These are phyloP conservation scores for Condylostylus longicornis DNA, from an alignment of 1,140 invertebrate genomes.

Conservation along the genomic window DNA sequence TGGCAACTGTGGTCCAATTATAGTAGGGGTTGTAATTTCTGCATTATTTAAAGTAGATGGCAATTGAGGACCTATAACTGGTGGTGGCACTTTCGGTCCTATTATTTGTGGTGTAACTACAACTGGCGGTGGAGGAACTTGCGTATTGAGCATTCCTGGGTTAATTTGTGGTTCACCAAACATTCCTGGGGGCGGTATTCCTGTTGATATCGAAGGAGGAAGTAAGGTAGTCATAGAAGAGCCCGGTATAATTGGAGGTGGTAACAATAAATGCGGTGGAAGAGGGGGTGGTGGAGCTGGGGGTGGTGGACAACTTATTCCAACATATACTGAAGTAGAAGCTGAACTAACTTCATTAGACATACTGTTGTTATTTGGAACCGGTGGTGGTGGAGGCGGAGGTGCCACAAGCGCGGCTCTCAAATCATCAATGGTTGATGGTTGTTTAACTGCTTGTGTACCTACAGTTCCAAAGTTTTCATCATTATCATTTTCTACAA, in stretches of 20 bases:
- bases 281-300: slow-evolving; percentile 7
- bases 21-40: slow-evolving; percentile 1
- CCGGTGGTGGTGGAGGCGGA: background rate
- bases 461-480: no score
- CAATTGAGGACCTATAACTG: slow-evolving; percentile 5
- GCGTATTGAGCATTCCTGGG: slow-evolving; percentile 8
- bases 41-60: background rate
- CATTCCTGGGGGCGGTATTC: no score
- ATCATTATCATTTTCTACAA: no score
- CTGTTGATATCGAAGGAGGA: no score
- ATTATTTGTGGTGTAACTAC: slow-evolving; percentile 1
- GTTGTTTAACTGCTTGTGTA: background rate
- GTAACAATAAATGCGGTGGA: slow-evolving; percentile 2
- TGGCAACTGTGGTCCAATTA: slow-evolving; percentile 22
- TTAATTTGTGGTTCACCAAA: no score
- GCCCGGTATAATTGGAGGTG: slow-evolving; percentile 7
- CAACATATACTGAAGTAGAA: slow-evolving; percentile 1
- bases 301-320: slow-evolving; percentile 10
- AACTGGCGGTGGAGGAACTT: slow-evolving; percentile 10
- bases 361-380: background rate
- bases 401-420: slow-evolving; percentile 5
- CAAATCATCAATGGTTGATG: slow-evolving; percentile 10
- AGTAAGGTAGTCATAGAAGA: slow-evolving; percentile 10
- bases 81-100: slow-evolving; percentile 1
- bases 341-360: background rate